Conservation (phyloP, 2,888 invertebrate species). For the Lucinisca nassula region DNA sequence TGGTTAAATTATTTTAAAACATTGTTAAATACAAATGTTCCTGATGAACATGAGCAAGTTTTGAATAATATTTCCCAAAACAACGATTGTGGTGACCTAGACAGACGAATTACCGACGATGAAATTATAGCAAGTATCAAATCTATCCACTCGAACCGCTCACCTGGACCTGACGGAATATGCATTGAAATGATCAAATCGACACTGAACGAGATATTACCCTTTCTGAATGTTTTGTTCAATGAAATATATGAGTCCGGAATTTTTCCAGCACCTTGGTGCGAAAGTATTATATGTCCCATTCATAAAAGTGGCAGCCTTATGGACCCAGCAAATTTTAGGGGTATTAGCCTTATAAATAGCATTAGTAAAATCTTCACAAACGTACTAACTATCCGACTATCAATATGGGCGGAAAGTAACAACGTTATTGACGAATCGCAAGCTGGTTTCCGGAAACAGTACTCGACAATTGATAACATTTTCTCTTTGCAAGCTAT, state of each 20-base stretch:
- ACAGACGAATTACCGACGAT: neutral
- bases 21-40: neutral
- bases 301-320: slow-evolving; percentile 9
- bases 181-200: neutral
- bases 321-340: neutral
- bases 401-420: slow-evolving; percentile 7
- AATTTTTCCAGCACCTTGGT: slow-evolving; percentile 49
- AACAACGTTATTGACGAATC: slow-evolving; percentile 8
- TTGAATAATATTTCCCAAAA: neutral
- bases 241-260: slow-evolving; percentile 37
- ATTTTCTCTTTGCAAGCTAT: slow-evolving; percentile 8
- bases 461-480: neutral
- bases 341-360: neutral
- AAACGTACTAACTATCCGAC: neutral
- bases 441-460: slow-evolving; percentile 6
- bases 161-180: neutral
- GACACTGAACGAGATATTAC: neutral
- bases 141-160: neutral
- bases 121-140: neutral
- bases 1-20: neutral
- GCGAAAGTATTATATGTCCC: slow-evolving; percentile 33
- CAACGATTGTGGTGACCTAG: neutral
- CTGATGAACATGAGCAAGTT: neutral
- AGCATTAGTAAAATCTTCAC: neutral
- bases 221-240: slow-evolving; percentile 26